phyloP scores from a whole-genome alignment of 2,113 vertebrate species.

The Scolopax mira region DNA sequence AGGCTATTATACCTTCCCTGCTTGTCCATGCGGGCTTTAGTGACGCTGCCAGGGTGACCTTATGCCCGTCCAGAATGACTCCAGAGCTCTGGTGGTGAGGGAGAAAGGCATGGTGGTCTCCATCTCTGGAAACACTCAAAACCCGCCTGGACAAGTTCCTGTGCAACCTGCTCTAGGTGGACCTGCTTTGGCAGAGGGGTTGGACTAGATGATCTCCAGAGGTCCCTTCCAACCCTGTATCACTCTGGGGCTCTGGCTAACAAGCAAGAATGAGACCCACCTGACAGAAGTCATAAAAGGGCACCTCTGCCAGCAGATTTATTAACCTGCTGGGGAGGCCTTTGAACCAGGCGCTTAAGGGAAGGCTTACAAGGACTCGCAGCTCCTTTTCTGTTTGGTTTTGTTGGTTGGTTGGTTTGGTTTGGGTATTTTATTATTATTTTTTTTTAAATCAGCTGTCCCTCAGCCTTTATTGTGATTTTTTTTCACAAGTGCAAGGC shows the following conservation, averaged over 20 bases:
- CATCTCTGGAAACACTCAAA: too few species aligned
- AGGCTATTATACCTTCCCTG: background rate
- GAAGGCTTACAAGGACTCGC: fast-evolving
- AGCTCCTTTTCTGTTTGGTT: background rate
- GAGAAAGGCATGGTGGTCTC: too few species aligned
- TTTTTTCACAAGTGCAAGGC: background rate
- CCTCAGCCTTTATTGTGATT: background rate
- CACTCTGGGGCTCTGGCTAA: too few species aligned
- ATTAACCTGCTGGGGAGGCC: fast-evolving
- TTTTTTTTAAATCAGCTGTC: background rate
- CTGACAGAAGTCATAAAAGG: background rate
- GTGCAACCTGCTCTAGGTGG: too few species aligned
- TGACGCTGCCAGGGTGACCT: fast-evolving
- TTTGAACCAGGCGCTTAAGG: background rate
- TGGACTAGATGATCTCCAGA: too few species aligned
- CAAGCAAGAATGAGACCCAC: too few species aligned
- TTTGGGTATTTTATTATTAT: too few species aligned
- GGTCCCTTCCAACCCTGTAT: too few species aligned
- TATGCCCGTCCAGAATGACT: fast-evolving
- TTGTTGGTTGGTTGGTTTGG: too few species aligned
- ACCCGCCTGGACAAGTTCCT: too few species aligned
- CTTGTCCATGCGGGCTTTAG: fast-evolving
- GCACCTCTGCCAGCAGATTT: background rate
- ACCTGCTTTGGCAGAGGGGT: too few species aligned
- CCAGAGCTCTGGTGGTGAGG: background rate